Evolutionary conservation across 2,888 invertebrate genomes (phyloP).

Genomic region (Acheta domesticus): DNA sequence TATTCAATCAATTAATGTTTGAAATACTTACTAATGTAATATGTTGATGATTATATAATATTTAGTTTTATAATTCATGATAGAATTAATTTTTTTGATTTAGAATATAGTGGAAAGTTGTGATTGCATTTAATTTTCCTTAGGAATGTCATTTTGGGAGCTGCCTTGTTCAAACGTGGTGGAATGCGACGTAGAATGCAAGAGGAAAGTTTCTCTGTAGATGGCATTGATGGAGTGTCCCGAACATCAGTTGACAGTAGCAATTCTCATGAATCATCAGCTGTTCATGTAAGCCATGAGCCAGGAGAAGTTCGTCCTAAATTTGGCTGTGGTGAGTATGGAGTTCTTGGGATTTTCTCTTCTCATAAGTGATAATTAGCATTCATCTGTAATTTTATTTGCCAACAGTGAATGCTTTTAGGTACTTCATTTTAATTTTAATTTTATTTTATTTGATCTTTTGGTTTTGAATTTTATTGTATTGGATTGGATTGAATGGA

Average conservation of each 20-base stretch:
- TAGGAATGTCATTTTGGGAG: conserved; percentile 80
- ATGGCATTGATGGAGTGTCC: conserved; percentile 41
- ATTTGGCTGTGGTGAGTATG: background rate
- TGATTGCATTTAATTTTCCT: background rate
- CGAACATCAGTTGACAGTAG: conserved; percentile 42
- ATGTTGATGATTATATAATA: no score
- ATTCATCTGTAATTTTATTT: no score
- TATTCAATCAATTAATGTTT: no score
- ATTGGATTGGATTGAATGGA: background rate
- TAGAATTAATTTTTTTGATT: no score
- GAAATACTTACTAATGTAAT: no score
- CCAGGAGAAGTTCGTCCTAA: conserved; percentile 5
- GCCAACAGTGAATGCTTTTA: no score
- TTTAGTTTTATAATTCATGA: no score
- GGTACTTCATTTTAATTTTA: no score
- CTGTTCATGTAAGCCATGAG: conserved; percentile 5
- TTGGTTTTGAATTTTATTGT: background rate
- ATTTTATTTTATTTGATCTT: no score
- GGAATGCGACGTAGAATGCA: conserved; percentile 54
- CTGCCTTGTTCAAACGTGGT: conserved; percentile 81
- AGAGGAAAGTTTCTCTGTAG: conserved; percentile 40
- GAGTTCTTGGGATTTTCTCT: background rate
- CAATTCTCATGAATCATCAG: conserved; percentile 38
- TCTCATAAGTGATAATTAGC: no score
- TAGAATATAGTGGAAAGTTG: no score